phyloP scores from a whole-genome alignment of 2,113 vertebrate genomes.

The Saiga tatarica region DNA sequence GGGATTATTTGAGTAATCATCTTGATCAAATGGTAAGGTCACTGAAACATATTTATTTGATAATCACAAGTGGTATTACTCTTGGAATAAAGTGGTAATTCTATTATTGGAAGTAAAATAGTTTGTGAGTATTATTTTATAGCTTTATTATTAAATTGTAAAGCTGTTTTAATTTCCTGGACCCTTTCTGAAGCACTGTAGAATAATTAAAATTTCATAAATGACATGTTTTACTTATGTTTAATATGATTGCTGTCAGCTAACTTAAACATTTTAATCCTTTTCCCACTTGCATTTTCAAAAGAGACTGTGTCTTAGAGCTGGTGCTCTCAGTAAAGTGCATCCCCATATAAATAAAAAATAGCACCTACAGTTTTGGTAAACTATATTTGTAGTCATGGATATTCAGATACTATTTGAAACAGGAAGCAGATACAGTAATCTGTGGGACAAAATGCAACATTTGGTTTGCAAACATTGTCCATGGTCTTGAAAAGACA shows the following conservation, averaged over 20 bases:
- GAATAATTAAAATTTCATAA: constrained; percentile 11
- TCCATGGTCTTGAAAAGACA: not conserved
- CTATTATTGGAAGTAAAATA: constrained; percentile 1
- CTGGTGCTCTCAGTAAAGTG: not conserved
- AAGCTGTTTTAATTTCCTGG: not conserved
- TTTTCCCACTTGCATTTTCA: not conserved
- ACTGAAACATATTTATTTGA: constrained; percentile 29
- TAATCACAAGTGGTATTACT: constrained; percentile 17
- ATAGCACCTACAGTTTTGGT: not conserved
- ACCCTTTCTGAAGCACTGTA: not conserved
- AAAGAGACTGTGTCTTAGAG: not conserved
- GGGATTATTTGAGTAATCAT: not conserved
- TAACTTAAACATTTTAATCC: not conserved
- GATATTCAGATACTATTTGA: not conserved
- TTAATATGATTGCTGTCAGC: not conserved
- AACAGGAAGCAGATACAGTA: not conserved
- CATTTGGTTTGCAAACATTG: not conserved
- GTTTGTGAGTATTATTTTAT: not conserved
- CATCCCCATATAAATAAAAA: not conserved
- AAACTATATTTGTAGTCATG: not conserved
- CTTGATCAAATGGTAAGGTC: constrained; percentile 52
- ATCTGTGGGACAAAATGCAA: not conserved
- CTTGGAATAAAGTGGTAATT: constrained; percentile 53
- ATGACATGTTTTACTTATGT: not conserved
- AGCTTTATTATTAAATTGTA: constrained; percentile 8